Evolutionary conservation across 2,797 vertebrate species (phyloP).

Genomic region (Nyctalus aviator): DNA sequence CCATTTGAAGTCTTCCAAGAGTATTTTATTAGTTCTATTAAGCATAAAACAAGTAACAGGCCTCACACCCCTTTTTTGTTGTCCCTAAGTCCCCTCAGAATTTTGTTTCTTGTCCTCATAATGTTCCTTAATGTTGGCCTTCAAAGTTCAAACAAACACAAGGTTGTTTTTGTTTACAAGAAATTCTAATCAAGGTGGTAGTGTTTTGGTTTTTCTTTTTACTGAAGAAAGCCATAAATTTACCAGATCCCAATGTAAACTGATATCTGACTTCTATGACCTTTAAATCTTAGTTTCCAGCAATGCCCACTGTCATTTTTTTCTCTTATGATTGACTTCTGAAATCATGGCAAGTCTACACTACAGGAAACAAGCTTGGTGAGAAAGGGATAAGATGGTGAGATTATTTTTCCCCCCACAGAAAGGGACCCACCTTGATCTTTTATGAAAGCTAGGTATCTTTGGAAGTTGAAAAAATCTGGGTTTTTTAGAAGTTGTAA

Average conservation of each 20-base stretch:
- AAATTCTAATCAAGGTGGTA: background rate
- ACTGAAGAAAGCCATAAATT: constrained; percentile 76
- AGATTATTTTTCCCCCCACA: background rate
- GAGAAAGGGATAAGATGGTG: constrained; percentile 53
- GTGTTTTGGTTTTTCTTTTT: constrained; percentile 65
- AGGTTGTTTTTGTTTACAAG: background rate
- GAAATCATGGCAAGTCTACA: constrained; percentile 71
- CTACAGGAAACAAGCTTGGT: constrained; percentile 62
- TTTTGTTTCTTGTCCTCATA: background rate
- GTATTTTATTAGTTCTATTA: background rate
- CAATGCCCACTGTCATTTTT: constrained; percentile 75
- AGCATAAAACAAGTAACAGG: background rate
- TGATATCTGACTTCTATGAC: constrained; percentile 57
- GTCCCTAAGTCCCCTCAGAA: constrained; percentile 26
- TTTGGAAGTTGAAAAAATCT: background rate
- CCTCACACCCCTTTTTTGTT: background rate
- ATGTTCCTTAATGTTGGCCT: background rate
- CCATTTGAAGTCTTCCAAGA: background rate
- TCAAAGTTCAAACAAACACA: constrained; percentile 25
- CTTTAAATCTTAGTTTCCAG: constrained; percentile 69
- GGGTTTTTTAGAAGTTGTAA: background rate
- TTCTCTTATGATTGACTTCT: constrained; percentile 71
- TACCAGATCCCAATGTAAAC: constrained; percentile 80
- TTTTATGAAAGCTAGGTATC: background rate
- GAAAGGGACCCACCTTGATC: background rate